These are phyloP conservation scores for Mellivora capensis DNA, from an alignment of 2,113 vertebrate species.

Conservation along the genomic window DNA sequence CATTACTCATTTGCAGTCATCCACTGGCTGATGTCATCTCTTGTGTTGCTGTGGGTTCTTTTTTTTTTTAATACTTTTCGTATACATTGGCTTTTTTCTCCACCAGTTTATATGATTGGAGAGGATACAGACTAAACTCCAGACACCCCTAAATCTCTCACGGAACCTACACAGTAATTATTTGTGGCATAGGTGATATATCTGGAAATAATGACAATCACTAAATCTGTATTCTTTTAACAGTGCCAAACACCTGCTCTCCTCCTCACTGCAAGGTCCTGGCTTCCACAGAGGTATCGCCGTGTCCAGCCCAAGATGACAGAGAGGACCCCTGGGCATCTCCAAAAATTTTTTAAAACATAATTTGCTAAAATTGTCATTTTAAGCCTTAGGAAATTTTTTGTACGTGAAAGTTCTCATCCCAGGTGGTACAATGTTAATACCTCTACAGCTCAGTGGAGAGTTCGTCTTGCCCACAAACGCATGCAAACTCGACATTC, in stretches of 20 bases:
- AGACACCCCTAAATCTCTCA: not conserved
- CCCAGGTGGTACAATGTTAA: not conserved
- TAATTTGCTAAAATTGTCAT: not conserved
- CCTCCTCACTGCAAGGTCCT: not conserved
- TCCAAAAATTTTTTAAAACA: not conserved
- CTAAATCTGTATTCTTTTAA: not conserved
- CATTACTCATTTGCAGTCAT: conserved; percentile 66
- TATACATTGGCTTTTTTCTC: not conserved
- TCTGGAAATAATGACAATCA: not conserved
- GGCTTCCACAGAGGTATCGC: not conserved
- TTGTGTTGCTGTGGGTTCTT: not conserved
- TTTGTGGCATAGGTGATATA: not conserved
- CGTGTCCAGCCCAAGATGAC: not conserved
- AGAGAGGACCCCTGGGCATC: not conserved
- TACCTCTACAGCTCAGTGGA: not conserved
- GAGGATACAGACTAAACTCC: not conserved
- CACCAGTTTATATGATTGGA: not conserved
- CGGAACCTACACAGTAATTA: conserved; percentile 8
- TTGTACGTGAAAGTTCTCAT: not conserved
- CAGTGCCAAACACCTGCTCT: not conserved
- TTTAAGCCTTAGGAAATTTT: not conserved
- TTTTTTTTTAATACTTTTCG: conserved; percentile 40
- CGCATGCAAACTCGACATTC: not conserved
- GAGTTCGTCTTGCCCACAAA: not conserved
- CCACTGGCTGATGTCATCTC: conserved; percentile 57